phyloP scores from a whole-genome alignment of 2,888 invertebrate genomes.

The Cenopis cana region DNA sequence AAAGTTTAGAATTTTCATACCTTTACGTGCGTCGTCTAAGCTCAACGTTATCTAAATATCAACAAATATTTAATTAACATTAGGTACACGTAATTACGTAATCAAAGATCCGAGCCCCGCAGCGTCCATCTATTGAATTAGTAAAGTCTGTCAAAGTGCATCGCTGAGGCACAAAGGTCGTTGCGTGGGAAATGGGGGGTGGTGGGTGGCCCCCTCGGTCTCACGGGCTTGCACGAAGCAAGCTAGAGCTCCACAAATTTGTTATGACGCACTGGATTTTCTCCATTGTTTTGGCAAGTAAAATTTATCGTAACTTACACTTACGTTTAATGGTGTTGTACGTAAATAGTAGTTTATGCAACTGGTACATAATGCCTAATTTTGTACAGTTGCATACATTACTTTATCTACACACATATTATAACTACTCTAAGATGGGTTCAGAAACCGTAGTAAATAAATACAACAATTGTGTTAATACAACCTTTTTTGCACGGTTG shows the following conservation, averaged over 20 bases:
- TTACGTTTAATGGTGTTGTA: conserved; percentile 2
- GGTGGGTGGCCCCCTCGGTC: conserved; percentile 57
- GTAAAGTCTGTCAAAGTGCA: conserved; percentile 85
- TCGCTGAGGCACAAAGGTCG: conserved; percentile 84
- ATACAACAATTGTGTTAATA: too few relatives aligned
- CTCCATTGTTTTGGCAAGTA: conserved; percentile 53
- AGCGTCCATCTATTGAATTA: conserved; percentile 83
- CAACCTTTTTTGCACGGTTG: too few relatives aligned
- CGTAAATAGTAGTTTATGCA: too few relatives aligned
- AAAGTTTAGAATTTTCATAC: too few relatives aligned
- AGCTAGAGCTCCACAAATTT: conserved; percentile 80
- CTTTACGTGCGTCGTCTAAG: neutral
- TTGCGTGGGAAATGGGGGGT: conserved; percentile 80
- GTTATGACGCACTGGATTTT: conserved; percentile 82
- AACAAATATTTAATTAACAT: conserved; percentile 44
- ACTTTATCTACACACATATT: too few relatives aligned
- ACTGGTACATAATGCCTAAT: too few relatives aligned
- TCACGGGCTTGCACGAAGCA: conserved; percentile 74
- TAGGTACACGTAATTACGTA: conserved; percentile 60
- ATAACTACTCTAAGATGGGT: too few relatives aligned
- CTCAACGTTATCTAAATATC: neutral
- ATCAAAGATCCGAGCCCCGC: conserved; percentile 65
- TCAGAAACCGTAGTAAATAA: too few relatives aligned
- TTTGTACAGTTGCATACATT: too few relatives aligned
- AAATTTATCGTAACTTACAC: conserved; percentile 43